phyloP scores from a whole-genome alignment of 2,797 vertebrate genomes.

The Podargus strigoides region DNA sequence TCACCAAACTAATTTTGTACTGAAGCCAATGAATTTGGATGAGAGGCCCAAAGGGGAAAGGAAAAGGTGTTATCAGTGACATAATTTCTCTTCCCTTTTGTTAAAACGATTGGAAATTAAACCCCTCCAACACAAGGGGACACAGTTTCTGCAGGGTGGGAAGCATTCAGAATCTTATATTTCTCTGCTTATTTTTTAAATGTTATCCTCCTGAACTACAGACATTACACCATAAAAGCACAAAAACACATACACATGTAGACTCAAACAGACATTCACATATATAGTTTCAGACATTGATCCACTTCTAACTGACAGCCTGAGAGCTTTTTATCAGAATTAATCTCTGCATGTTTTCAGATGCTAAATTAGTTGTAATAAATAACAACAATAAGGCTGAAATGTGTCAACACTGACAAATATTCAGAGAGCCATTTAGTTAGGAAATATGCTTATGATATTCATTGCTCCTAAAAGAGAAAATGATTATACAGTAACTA shows the following conservation, averaged over 20 bases:
- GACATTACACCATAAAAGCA: conserved; percentile 50
- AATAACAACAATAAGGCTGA: conserved; percentile 53
- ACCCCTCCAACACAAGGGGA: not conserved
- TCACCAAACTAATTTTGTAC: conserved; percentile 59
- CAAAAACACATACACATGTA: conserved; percentile 49
- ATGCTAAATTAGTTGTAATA: conserved; percentile 54
- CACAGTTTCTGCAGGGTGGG: not conserved
- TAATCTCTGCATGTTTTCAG: conserved; percentile 37
- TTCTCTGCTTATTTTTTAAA: not conserved
- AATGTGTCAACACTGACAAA: conserved; percentile 60
- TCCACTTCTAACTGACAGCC: not conserved
- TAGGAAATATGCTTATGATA: conserved; percentile 51
- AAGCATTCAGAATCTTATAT: not conserved
- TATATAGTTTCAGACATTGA: conserved; percentile 40
- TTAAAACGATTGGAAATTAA: conserved; percentile 58
- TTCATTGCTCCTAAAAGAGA: conserved; percentile 69
- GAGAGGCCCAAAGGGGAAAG: conserved; percentile 54
- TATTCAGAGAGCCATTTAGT: conserved; percentile 38
- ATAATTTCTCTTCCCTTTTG: conserved; percentile 28
- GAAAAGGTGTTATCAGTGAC: conserved; percentile 42
- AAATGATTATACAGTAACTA: conserved; percentile 69
- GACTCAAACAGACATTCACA: conserved; percentile 60
- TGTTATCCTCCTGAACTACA: not conserved
- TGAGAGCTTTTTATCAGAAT: conserved; percentile 1
- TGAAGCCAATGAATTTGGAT: conserved; percentile 66